Evolutionary conservation across 1,140 invertebrate species (phyloP), one percentile per base, ranked within the genome.

Genomic region (Steinernema khuongi): DNA sequence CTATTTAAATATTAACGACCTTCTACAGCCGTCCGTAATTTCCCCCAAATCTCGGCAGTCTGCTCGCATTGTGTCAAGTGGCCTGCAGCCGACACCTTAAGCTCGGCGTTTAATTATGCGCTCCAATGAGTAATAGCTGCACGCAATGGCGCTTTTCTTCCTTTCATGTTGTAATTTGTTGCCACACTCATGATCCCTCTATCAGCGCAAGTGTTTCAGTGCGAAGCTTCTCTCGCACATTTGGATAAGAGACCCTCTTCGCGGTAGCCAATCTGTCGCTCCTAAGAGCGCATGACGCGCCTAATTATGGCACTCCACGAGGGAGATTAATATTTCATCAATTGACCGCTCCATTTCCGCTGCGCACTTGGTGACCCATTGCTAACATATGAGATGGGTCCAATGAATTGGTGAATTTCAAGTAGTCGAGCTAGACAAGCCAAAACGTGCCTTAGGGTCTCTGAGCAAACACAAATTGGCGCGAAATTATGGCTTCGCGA

Each of bases 251-350:
- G 50, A 22, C 19, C 50, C 19, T 60, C 50, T 2, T 11, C 7
- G 50, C 50, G 50, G 22, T 22, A n/a, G 50, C 7, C 11, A 60
- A 60, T 60, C 50, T 60, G 50, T 60, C 50, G 22, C 50, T 60
- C 19, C 7, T n/a, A 60, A 60, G 50, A 22, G 50, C 50, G 26
- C 26, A 60, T 60, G 50, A 60, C 50, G 50, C 50, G 4, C 11
- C 50, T 22, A 60, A 60, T 60, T 60, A 60, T 11, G 50, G 22
- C 50, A n/a, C 14, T 22, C 26, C 14, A 60, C 26, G 50, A 60
- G 19, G 50, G 50, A 60, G 50, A 60, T 60, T 7, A 60, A 60
- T 60, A 60, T 60, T 60, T 60, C 50, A 60, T 60, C 50, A 60
- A 60, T 60, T 60, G 50, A 11, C 14, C 22, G 26, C 50, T 60